Conservation (phyloP, 2,888 invertebrate species). For the Philaethria dido region DNA sequence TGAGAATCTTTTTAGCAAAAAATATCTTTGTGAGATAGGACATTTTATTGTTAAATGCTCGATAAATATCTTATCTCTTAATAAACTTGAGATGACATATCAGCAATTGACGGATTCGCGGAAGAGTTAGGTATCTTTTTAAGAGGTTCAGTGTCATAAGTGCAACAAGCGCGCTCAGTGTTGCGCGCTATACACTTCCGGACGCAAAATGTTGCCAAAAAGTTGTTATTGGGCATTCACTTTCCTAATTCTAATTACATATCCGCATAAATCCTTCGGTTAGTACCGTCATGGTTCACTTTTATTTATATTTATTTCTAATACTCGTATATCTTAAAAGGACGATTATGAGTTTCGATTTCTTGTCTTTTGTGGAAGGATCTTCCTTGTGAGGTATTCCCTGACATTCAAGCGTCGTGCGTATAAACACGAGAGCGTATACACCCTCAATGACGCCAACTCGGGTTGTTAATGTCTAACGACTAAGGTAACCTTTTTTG, state of each 20-base stretch:
- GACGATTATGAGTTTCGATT: too few species aligned
- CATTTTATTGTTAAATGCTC: not conserved
- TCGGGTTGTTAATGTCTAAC: too few species aligned
- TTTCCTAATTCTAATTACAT: not conserved
- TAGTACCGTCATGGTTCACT: not conserved
- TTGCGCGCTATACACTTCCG: not conserved
- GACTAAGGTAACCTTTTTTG: too few species aligned
- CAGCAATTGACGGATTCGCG: slow-evolving; percentile 1
- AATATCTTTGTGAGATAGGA: not conserved
- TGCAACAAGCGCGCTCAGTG: not conserved
- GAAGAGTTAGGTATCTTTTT: not conserved
- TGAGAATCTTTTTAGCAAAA: not conserved
- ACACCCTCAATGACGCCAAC: too few species aligned
- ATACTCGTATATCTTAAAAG: too few species aligned
- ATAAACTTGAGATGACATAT: slow-evolving; percentile 13
- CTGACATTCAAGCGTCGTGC: too few species aligned
- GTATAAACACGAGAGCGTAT: too few species aligned
- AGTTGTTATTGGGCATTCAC: not conserved
- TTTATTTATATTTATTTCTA: not conserved
- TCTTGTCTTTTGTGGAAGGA: too few species aligned
- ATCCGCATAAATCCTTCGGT: not conserved
- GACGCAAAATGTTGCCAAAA: not conserved
- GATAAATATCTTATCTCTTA: slow-evolving; percentile 18
- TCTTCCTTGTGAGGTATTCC: too few species aligned
- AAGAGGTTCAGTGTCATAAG: not conserved